These are phyloP conservation scores for Cavia porcellus DNA, from an alignment of 2,113 vertebrate species.

Conservation along the genomic window DNA sequence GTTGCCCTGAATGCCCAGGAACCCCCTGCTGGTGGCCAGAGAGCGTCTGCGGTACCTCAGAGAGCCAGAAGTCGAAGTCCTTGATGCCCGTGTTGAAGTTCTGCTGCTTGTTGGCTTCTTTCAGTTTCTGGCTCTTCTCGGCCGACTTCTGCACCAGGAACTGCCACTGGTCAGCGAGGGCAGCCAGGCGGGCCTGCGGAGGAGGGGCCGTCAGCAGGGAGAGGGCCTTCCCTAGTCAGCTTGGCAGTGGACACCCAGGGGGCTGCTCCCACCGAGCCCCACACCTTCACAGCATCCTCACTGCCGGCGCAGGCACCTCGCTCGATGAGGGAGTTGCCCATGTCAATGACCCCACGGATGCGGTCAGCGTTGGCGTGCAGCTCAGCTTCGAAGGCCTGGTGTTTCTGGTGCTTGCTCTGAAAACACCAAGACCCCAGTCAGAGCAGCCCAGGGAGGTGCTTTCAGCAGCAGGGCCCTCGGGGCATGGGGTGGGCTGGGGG, in stretches of 20 bases:
- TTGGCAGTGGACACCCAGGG: neutral
- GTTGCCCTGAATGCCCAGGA: too few species aligned
- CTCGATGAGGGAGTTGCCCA: constrained; percentile 97
- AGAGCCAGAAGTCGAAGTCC: constrained; percentile 99
- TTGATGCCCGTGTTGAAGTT: constrained; percentile 99
- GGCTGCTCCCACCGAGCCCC: neutral
- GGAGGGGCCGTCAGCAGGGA: neutral
- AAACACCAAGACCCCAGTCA: constrained; percentile 28
- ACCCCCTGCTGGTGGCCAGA: neutral
- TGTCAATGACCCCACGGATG: constrained; percentile 97
- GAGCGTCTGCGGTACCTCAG: constrained; percentile 91
- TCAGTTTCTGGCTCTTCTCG: constrained; percentile 99
- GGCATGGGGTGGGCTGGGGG: neutral
- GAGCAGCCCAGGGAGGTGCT: neutral
- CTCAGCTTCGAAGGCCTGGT: constrained; percentile 98
- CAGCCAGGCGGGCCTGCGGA: constrained; percentile 92
- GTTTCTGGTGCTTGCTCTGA: constrained; percentile 99
- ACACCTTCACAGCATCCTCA: constrained; percentile 98
- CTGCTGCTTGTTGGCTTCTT: constrained; percentile 99
- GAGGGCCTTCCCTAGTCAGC: neutral
- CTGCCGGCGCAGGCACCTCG: constrained; percentile 97
- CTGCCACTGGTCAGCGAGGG: constrained; percentile 98
- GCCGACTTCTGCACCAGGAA: constrained; percentile 99
- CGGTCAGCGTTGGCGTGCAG: constrained; percentile 98
- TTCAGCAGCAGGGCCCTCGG: constrained; percentile 20